Base-by-base conservation (phyloP, 2,888 invertebrate genomes). In the Tricholauxania praeusta region DNA sequence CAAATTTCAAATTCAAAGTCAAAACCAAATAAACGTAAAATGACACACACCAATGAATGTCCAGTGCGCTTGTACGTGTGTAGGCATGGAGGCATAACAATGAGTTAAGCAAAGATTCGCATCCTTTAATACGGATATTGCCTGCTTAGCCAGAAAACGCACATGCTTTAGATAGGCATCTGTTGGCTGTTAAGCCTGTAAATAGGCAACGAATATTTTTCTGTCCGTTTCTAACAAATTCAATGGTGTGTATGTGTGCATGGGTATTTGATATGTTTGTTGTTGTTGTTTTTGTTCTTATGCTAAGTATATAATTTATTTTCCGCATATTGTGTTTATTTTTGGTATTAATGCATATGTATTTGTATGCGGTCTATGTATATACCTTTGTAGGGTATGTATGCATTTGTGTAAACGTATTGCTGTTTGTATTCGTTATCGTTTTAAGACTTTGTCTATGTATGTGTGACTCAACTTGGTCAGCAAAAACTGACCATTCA, bases 401-500 rank as follows among this genome's bases (percentile, higher is more conserved):
- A 51, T 28, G 19, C 12, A 19, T 64, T 39, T 63, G 17, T 63
- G 49, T 10, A 39, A 39, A 39, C 39, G 39, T 10, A 39, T 39
- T 8, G 10, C 2, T 63, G 48, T 19, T 19, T 49, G 49, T 17
- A 49, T 63, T 63, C 4, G 22, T 39, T 39, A 39, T 39, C 39
- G 10, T 4, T 39, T 39, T 39, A 10, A 39, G 39, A 39, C 39
- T 2, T 28, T 39, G 39, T 39, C n/a, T n/a, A n/a, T n/a, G 5
- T 39, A 39, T 39, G 10, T 10, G 39, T 39, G 39, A 8, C 8
- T 39, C 22, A 49, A 64, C 64, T 51, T 67, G 67, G 67, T 72
- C 57, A 72, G 62, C 62, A 51, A 62, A 72, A 69, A 28, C 64
- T 64, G 64, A 63, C 63, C 48, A 64, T 64, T 64, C 64, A 64